These are phyloP conservation scores for Coryphaenoides rupestris DNA, from an alignment of 2,113 vertebrate species.

Conservation along the genomic window DNA sequence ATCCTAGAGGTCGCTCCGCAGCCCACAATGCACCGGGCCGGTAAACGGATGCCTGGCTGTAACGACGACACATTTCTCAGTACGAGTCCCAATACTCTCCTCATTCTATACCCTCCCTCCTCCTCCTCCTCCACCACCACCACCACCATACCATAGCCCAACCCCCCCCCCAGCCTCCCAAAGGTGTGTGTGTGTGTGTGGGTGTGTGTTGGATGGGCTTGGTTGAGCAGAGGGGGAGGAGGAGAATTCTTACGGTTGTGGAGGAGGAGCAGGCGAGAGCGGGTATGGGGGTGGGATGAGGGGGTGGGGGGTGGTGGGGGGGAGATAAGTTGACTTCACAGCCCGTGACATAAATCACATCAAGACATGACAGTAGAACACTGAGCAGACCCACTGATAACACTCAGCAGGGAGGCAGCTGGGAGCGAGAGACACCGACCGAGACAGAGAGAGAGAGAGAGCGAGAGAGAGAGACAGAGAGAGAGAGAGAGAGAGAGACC, in stretches of 20 bases:
- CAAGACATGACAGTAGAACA: constrained; percentile 87
- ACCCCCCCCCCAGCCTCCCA: constrained; percentile 27
- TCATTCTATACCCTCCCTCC: constrained; percentile 29
- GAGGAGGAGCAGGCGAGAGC: constrained; percentile 74
- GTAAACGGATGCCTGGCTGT: constrained; percentile 18
- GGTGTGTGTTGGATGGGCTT: not conserved
- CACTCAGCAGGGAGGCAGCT: constrained; percentile 65
- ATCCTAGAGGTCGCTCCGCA: not conserved
- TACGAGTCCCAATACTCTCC: constrained; percentile 11
- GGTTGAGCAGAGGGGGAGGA: not conserved
- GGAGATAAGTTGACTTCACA: constrained; percentile 88
- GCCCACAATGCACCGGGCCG: constrained; percentile 17
- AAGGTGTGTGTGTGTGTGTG: not conserved
- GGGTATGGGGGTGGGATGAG: constrained; percentile 42
- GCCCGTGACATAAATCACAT: constrained; percentile 88
- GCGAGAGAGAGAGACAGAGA: constrained; percentile 25
- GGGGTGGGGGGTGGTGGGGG: constrained; percentile 47
- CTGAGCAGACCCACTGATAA: constrained; percentile 89
- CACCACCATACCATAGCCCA: constrained; percentile 9
- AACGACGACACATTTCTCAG: constrained; percentile 17
- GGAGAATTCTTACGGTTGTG: constrained; percentile 40
- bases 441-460: constrained; percentile 25
- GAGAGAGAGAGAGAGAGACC: constrained; percentile 20
- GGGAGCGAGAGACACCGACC: constrained; percentile 49
- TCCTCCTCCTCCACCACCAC: constrained; percentile 36